Evolutionary conservation across 1,140 invertebrate genomes (phyloP).

Genomic region (Hyles vespertilio): DNA sequence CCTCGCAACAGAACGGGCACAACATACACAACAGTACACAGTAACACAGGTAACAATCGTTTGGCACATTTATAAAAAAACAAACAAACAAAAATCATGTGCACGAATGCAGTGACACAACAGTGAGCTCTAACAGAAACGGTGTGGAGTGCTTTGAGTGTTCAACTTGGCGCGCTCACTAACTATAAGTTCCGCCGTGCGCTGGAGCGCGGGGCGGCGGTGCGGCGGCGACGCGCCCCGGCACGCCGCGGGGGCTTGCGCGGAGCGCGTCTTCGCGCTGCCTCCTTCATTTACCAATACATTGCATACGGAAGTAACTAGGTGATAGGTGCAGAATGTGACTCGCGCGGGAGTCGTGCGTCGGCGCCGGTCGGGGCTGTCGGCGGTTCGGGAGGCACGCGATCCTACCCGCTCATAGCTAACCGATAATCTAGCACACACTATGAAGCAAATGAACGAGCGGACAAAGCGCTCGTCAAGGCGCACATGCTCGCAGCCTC

Average conservation of each 20-base stretch:
- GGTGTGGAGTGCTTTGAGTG: slow-evolving; percentile 3
- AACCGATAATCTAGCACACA: slow-evolving; percentile 23
- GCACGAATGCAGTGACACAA: slow-evolving; percentile 2
- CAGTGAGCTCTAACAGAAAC: neutral
- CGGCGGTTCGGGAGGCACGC: neutral
- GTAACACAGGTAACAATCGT: neutral
- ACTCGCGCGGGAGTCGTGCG: neutral
- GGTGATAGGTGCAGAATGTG: neutral
- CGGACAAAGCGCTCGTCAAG: slow-evolving; percentile 35
- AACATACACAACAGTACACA: neutral
- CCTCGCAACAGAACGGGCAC: neutral
- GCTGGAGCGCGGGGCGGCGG: neutral
- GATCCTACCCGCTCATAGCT: neutral
- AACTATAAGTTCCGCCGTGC: neutral
- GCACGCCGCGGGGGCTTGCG: no score
- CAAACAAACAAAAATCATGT: slow-evolving; percentile 5
- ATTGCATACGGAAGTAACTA: no score
- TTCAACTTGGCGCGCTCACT: neutral
- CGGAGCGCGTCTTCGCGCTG: no score
- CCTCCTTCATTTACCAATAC: no score
- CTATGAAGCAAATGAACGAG: slow-evolving; percentile 56
- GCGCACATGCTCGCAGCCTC: slow-evolving; percentile 67
- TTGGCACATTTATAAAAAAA: neutral
- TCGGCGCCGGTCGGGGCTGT: neutral
- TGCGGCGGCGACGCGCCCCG: no score